Conservation (phyloP, 2,888 invertebrate species). For the Nomada fucata region DNA sequence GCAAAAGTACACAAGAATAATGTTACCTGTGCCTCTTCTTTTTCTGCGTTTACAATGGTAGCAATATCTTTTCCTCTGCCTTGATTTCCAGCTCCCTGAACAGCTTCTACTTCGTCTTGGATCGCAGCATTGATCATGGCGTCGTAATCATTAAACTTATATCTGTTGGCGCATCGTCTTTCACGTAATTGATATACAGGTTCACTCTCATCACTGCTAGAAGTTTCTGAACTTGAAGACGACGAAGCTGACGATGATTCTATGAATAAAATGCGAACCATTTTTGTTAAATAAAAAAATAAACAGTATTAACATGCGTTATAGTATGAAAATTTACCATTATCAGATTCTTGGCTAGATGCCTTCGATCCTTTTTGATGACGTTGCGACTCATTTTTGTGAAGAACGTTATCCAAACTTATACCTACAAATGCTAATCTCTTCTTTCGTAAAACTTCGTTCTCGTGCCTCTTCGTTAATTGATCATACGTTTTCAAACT, state of each 20-base stretch:
- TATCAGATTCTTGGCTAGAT: conserved; percentile 74
- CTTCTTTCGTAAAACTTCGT: conserved; percentile 88
- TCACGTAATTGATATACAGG: conserved; percentile 94
- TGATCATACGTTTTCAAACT: conserved; percentile 92
- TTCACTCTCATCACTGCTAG: conserved; percentile 87
- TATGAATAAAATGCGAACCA: conserved; percentile 11
- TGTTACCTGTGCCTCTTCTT: conserved; percentile 86
- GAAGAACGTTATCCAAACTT: conserved; percentile 90
- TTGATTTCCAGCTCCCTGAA: conserved; percentile 91
- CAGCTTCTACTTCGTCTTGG: conserved; percentile 90
- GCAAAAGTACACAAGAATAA: conserved; percentile 8
- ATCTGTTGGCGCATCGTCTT: conserved; percentile 91
- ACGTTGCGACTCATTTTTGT: conserved; percentile 76
- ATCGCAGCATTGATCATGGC: conserved; percentile 97
- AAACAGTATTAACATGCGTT: background rate
- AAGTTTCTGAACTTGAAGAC: conserved; percentile 78
- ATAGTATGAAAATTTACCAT: conserved; percentile 61
- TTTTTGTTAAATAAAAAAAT: background rate
- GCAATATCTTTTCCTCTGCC: conserved; percentile 96
- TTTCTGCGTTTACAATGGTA: conserved; percentile 92
- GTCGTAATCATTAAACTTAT: conserved; percentile 96
- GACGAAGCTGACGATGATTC: conserved; percentile 76
- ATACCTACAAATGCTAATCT: conserved; percentile 91
- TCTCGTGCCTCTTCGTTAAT: conserved; percentile 88
- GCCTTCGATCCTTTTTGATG: conserved; percentile 73